These are phyloP conservation scores for Thinocorus orbignyianus DNA, from an alignment of 2,113 vertebrate genomes.

Conservation along the genomic window DNA sequence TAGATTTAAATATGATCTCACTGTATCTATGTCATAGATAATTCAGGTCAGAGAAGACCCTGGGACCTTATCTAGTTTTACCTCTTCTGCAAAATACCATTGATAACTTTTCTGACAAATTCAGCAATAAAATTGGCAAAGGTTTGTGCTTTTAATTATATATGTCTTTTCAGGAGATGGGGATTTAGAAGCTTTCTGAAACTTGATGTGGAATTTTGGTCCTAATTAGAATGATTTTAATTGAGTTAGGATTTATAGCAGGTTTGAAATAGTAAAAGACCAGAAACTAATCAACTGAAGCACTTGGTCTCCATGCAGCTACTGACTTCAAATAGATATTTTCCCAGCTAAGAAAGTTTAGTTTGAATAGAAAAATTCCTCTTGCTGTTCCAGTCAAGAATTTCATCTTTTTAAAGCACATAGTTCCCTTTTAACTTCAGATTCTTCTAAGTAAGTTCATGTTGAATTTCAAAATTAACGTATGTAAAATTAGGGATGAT, in stretches of 20 bases:
- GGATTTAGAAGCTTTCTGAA: conserved; percentile 19
- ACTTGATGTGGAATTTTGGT: neutral
- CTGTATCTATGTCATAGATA: neutral
- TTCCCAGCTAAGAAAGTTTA: neutral
- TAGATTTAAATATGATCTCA: neutral
- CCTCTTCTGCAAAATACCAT: neutral
- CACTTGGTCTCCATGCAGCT: neutral
- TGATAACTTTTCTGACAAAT: neutral
- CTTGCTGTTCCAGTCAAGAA: neutral
- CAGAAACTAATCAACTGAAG: neutral
- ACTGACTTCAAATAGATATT: neutral
- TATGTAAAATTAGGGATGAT: neutral
- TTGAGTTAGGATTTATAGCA: conserved; percentile 6
- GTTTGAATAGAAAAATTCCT: neutral
- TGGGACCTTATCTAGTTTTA: neutral
- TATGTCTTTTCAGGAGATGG: neutral
- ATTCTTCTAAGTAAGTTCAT: neutral
- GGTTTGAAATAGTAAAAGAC: neutral
- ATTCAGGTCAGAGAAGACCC: neutral
- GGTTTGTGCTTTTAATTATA: neutral
- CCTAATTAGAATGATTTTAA: conserved; percentile 50
- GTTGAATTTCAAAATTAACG: neutral
- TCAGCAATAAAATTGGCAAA: neutral
- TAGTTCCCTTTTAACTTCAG: neutral
- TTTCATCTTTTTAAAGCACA: neutral